Percentiles rank a stretch among this genome's conserved stretches.
phyloP scores from a whole-genome alignment of 2,888 invertebrate species.

The Panorpa germanica region DNA sequence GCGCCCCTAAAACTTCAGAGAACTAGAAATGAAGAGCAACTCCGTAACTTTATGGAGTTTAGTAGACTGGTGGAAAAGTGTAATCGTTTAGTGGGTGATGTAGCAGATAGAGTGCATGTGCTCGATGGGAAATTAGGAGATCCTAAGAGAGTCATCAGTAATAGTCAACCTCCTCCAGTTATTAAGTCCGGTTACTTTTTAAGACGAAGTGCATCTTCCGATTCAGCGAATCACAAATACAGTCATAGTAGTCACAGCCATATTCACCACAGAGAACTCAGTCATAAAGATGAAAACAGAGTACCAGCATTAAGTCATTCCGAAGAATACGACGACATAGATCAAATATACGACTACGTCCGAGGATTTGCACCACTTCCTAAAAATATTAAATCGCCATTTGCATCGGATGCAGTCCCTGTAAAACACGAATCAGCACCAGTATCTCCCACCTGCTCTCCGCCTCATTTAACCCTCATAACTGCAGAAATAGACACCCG shows the following conservation, averaged over 20 bases:
- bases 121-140: constrained; percentile 66
- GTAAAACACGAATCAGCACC: constrained; percentile 34
- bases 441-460: constrained; percentile 32
- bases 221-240: constrained; percentile 37
- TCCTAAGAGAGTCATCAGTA: constrained; percentile 15
- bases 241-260: constrained; percentile 33
- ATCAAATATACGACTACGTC: constrained; percentile 92
- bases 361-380: constrained; percentile 82
- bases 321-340: constrained; percentile 88
- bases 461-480: constrained; percentile 31
- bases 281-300: constrained; percentile 43
- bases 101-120: constrained; percentile 64
- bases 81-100: constrained; percentile 50
- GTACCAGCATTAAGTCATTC: constrained; percentile 33
- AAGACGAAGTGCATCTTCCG: constrained; percentile 60
- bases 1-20: constrained; percentile 71
- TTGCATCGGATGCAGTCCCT: constrained; percentile 22
- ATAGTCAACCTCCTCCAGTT: constrained; percentile 21
- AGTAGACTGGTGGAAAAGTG: constrained; percentile 61
- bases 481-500: constrained; percentile 45
- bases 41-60: constrained; percentile 56
- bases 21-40: constrained; percentile 64
- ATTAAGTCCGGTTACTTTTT: constrained; percentile 41
- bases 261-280: constrained; percentile 26
- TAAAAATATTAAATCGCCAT: constrained; percentile 53